These are phyloP conservation scores for Araneus ventricosus DNA, from an alignment of 1,140 invertebrate species.

Conservation along the genomic window DNA sequence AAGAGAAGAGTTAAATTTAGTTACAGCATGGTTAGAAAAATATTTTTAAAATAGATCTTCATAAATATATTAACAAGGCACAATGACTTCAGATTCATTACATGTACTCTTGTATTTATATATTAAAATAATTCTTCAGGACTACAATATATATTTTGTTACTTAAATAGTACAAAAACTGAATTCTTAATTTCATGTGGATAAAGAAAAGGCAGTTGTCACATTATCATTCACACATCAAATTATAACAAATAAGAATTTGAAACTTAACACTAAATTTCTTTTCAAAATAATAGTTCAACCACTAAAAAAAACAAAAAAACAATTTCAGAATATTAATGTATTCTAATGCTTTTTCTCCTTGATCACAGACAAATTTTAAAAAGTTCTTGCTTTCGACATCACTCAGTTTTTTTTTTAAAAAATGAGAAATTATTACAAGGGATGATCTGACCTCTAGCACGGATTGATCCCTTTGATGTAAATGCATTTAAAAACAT, in stretches of 20 bases:
- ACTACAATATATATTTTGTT: too few species aligned
- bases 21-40: background rate
- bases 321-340: too few species aligned
- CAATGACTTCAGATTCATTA: background rate
- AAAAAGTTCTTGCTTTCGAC: background rate
- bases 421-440: background rate
- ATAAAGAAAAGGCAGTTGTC: background rate
- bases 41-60: constrained; percentile 9
- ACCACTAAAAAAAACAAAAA: background rate
- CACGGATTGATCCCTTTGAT: background rate
- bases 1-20: background rate
- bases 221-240: background rate
- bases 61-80: constrained; percentile 7
- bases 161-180: too few species aligned
- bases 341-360: too few species aligned
- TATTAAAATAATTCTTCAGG: too few species aligned
- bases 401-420: background rate
- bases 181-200: too few species aligned
- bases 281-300: background rate
- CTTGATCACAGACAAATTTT: background rate
- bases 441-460: background rate
- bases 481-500: constrained; percentile 21
- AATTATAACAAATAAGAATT: background rate
- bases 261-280: background rate
- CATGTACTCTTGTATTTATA: background rate